Evolutionary conservation across 2,797 vertebrate species (phyloP), one percentile per base, ranked within the genome.

Genomic region (Phrynocephalus guinanensis): DNA sequence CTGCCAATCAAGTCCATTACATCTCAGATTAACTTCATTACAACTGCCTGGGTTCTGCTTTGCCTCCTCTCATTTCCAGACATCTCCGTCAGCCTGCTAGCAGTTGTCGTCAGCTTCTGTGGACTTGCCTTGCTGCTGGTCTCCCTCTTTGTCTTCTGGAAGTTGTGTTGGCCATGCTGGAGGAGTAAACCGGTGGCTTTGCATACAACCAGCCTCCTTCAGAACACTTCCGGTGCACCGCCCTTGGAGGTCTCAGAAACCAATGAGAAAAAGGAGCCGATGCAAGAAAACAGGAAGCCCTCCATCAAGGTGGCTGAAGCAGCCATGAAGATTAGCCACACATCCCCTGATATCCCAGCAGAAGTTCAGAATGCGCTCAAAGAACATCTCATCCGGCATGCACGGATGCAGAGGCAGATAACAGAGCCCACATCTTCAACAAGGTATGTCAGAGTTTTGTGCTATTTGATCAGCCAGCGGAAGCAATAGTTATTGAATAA

Each of bases 141-240:
- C 95, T 99, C 99, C 0, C 98, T 99, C 93, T 99, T 99, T 96
- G 99, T 99, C 94, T 99, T 99, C 97, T 99, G 99, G 99, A 99
- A 99, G 96, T 95, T 99, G 95, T 99, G 99, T 88, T 99, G 98
- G 99, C 99, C 99, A 56, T 97, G 98, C 93, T 99, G 98, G 99
- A 98, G 97, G 95, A 99, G 97, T 96, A 99, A 99, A 95, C 97
- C 98, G 1, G 89, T 98, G 83, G 95, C 96, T 28, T 94, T 96
- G 60, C 97, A 97, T 0, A 33, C 92, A 10, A 97, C 94, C 48
- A 96, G 96, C 94, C 95, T 96, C 83, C 97, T 97, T 0, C 98
- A 94, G 44, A 98, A 96, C 91, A 93, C 95, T 15, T 97, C 98
- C 82, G 97, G 95, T 0, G 97, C 95, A 18, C 97, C 95, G 15